These are phyloP conservation scores for Dromaius novaehollandiae DNA, from an alignment of 2,113 vertebrate genomes.

Conservation along the genomic window DNA sequence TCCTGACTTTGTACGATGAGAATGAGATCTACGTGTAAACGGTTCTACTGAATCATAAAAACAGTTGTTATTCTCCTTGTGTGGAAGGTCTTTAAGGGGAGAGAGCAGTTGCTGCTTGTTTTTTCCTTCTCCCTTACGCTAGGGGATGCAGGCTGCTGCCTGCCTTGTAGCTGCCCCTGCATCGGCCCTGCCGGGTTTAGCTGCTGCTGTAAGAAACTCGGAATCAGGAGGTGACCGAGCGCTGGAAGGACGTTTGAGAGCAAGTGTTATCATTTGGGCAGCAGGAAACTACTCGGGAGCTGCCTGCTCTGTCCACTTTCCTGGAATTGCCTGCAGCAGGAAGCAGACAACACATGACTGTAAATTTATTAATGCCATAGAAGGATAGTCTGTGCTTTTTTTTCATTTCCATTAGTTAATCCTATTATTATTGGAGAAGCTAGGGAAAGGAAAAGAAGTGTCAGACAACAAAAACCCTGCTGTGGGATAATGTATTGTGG, in stretches of 20 bases:
- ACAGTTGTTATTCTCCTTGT: not conserved
- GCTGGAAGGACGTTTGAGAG: too few species aligned
- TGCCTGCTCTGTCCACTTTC: too few species aligned
- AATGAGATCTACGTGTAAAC: rapidly evolving
- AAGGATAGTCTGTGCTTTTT: not conserved
- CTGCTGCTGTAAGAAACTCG: too few species aligned
- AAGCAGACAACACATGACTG: not conserved
- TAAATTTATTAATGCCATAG: not conserved
- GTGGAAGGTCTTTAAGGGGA: not conserved
- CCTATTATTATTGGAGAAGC: too few species aligned
- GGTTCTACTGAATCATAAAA: not conserved
- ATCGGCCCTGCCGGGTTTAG: too few species aligned
- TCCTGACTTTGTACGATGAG: rapidly evolving
- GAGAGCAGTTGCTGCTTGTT: not conserved
- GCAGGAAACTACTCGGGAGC: too few species aligned
- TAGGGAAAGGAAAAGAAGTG: too few species aligned
- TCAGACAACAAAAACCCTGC: too few species aligned
- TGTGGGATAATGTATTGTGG: too few species aligned
- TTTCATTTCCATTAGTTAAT: not conserved
- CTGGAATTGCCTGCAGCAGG: not conserved
- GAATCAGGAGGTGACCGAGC: too few species aligned
- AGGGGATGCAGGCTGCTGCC: too few species aligned
- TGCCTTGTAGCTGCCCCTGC: not conserved
- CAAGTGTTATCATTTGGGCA: too few species aligned
- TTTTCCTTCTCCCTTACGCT: not conserved